Evolutionary conservation across 2,888 invertebrate genomes (phyloP), one percentile per base, ranked within the genome.

Genomic region (Pterostichus niger): DNA sequence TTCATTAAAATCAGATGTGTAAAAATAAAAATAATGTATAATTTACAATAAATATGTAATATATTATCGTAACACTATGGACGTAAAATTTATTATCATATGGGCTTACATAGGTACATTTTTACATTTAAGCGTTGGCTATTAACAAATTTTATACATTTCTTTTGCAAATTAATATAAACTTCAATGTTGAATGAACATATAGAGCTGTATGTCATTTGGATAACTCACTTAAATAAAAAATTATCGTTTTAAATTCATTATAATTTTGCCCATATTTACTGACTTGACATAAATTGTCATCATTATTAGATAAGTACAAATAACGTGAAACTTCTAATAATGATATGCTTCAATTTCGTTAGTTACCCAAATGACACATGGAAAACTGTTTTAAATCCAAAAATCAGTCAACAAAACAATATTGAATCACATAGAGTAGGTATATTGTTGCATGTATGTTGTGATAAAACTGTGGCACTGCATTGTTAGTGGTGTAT

Each of bases 41-140:
- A 13, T n/a, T 35, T 64, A 64, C 35, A 64, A 64, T 64, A 35
- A 64, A 64, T 64, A 68, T 68, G 44, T 68, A 71, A 46, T 44
- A 71, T 46, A 71, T 80, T 82, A 82, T 80, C 54, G 80, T 82
- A 82, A 82, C 81, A 82, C 81, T 82, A 82, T 89, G 89, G 89
- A 89, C 89, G 89, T 89, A 88, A 89, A 89, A 87, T 89, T 89
- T 89, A 88, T 89, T 88, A 88, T 88, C 86, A 86, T 87, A 85
- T 87, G 81, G 73, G 73, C 86, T 88, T 89, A 89, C 88, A 89
- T 87, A 89, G 86, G 81, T 80, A 85, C 78, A 78, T 78, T 87
- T 89, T 88, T 89, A 89, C 89, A 89, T 87, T 89, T 88, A 90
- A 90, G 90, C 89, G 88, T 88, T 88, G 88, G 86, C 89, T 90